These are phyloP conservation scores for Apis dorsata DNA, from an alignment of 1,140 invertebrate species.

Conservation along the genomic window DNA sequence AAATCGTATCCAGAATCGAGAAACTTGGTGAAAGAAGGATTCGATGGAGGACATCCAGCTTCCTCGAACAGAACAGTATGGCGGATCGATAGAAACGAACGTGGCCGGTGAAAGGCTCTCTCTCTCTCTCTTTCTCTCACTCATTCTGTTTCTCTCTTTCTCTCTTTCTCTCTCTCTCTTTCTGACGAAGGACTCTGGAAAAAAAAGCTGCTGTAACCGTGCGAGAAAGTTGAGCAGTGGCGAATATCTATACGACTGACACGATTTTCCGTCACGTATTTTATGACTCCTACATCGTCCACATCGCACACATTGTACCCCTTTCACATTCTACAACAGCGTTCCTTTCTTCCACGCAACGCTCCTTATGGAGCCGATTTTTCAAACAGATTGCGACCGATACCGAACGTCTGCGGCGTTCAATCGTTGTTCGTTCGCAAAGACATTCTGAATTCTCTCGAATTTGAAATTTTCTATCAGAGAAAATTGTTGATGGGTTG, in stretches of 20 bases:
- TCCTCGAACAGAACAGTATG: slow-evolving; percentile 6
- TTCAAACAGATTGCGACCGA: background rate
- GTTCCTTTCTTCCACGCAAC: background rate
- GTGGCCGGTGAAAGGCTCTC: slow-evolving; percentile 21
- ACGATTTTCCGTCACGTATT: slow-evolving; percentile 38
- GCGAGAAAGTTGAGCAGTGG: slow-evolving; percentile 37
- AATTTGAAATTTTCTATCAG: background rate
- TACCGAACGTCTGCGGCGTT: background rate
- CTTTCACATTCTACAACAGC: slow-evolving; percentile 40
- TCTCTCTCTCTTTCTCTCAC: background rate
- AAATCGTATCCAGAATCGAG: background rate
- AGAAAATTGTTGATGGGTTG: background rate
- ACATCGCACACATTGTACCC: background rate
- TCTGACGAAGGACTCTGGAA: background rate
- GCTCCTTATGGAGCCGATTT: background rate
- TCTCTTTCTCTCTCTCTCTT: background rate
- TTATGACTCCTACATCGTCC: slow-evolving; percentile 7
- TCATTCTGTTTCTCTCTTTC: background rate
- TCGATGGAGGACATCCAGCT: background rate
- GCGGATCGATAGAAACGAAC: slow-evolving; percentile 35
- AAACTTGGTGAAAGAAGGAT: background rate
- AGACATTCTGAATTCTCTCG: background rate
- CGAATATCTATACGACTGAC: slow-evolving; percentile 11
- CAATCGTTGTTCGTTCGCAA: background rate
- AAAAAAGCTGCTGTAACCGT: slow-evolving; percentile 18